A percentile compares a stretch with the other conserved stretches of the same genome.
These are phyloP conservation scores for Platycheirus rosarum DNA, from an alignment of 2,888 invertebrate species.

Conservation along the genomic window DNA sequence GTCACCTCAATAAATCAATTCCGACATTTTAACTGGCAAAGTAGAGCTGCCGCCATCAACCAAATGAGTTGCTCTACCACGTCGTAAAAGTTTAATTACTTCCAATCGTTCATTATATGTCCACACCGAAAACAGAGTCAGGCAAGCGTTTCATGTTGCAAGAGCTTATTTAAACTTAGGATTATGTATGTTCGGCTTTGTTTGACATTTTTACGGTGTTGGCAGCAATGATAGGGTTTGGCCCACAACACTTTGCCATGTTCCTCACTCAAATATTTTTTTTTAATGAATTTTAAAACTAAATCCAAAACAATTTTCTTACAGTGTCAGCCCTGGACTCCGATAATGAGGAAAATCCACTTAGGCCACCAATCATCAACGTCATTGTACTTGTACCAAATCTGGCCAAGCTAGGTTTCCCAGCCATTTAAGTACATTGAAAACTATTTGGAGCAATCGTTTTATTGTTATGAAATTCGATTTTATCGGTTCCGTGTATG, in stretches of 20 bases:
- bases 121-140: not conserved
- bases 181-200: no score
- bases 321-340: conserved; percentile 10
- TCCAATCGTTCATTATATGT: not conserved
- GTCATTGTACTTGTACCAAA: conserved; percentile 41
- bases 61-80: not conserved
- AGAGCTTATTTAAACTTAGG: not conserved
- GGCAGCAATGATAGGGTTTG: no score
- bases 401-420: conserved; percentile 41
- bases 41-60: not conserved
- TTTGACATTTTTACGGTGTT: not conserved
- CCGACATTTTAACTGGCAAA: conserved; percentile 20
- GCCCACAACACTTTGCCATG: no score
- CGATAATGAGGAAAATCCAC: conserved; percentile 27
- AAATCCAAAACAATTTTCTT: no score
- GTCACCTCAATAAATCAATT: conserved; percentile 24
- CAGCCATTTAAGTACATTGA: conserved; percentile 36
- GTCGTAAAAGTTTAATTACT: not conserved
- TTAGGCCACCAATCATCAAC: conserved; percentile 1
- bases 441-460: conserved; percentile 66
- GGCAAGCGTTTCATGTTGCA: not conserved
- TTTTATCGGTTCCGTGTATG: conserved; percentile 71
- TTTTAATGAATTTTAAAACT: no score
- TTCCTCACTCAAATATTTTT: no score
- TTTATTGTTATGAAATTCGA: conserved; percentile 72